Percentiles rank a stretch among this genome's conserved stretches.
phyloP scores from a whole-genome alignment of 1,140 invertebrate species.

The Micrasema longulum region DNA sequence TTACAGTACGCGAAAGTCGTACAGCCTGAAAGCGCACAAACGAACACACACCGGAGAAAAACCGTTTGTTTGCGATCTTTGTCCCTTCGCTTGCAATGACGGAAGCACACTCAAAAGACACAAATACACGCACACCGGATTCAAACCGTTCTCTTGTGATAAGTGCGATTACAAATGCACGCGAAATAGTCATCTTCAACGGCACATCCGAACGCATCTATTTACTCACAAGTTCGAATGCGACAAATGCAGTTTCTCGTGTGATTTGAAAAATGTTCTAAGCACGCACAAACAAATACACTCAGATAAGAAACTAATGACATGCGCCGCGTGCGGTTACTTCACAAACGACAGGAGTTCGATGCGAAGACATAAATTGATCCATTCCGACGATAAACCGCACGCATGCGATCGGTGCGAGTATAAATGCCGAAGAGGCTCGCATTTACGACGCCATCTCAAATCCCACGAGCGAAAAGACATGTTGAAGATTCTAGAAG shows the following conservation, averaged over 20 bases:
- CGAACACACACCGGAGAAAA: constrained; percentile 17
- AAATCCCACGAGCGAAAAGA: constrained; percentile 35
- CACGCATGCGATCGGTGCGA: constrained; percentile 66
- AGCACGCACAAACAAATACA: constrained; percentile 26
- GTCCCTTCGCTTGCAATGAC: constrained; percentile 59
- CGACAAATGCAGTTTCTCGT: constrained; percentile 21
- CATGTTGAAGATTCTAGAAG: background rate
- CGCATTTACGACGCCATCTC: constrained; percentile 16
- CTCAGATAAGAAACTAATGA: background rate
- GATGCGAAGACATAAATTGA: constrained; percentile 68
- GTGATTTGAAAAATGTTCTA: background rate
- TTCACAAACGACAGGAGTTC: constrained; percentile 14
- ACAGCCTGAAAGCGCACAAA: constrained; percentile 19
- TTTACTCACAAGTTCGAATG: constrained; percentile 36
- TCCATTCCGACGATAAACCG: constrained; percentile 69
- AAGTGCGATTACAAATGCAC: constrained; percentile 54
- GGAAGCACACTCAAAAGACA: constrained; percentile 60
- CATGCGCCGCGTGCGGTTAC: constrained; percentile 20
- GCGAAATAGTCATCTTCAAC: constrained; percentile 15
- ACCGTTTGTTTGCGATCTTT: constrained; percentile 41
- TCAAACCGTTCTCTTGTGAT: constrained; percentile 60
- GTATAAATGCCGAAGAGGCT: constrained; percentile 27
- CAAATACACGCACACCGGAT: constrained; percentile 60
- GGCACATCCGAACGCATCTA: constrained; percentile 49
- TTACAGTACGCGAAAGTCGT: background rate